These are phyloP conservation scores for Phrynocephalus versicolor DNA, from an alignment of 2,113 vertebrate genomes.

Conservation along the genomic window DNA sequence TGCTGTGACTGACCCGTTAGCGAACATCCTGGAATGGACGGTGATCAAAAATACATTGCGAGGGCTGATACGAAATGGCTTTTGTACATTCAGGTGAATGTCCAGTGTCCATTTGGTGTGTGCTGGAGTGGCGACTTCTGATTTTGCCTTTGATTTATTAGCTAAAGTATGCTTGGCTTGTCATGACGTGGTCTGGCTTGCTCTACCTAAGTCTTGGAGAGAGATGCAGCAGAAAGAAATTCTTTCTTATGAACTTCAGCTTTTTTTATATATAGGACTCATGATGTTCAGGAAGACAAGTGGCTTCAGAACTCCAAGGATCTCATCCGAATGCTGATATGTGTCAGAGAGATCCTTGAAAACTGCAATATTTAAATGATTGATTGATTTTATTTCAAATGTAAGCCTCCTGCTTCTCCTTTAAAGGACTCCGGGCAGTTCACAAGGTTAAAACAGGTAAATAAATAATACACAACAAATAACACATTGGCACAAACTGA, in stretches of 20 bases:
- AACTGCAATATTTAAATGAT: too few relatives aligned
- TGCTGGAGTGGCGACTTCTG: fast-evolving
- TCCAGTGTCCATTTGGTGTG: background rate
- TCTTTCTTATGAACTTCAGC: conserved; percentile 7
- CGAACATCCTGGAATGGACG: background rate
- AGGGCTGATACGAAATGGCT: too few relatives aligned
- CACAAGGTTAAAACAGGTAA: too few relatives aligned
- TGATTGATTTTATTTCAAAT: too few relatives aligned
- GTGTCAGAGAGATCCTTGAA: conserved; percentile 21
- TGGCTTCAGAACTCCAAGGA: background rate
- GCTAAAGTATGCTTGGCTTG: background rate
- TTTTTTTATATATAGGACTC: background rate
- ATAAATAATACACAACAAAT: too few relatives aligned
- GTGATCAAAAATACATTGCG: background rate
- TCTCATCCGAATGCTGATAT: background rate
- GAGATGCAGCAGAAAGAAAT: background rate
- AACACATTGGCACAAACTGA: too few relatives aligned
- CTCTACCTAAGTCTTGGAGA: background rate
- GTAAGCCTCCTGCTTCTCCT: too few relatives aligned
- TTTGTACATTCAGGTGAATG: fast-evolving
- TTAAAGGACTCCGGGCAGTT: too few relatives aligned
- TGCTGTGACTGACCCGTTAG: background rate
- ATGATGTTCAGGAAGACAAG: background rate
- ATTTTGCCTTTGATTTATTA: background rate
- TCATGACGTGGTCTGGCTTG: background rate